Evolutionary conservation across 2,888 invertebrate species (phyloP).

Genomic region (Agriopis marginaria): DNA sequence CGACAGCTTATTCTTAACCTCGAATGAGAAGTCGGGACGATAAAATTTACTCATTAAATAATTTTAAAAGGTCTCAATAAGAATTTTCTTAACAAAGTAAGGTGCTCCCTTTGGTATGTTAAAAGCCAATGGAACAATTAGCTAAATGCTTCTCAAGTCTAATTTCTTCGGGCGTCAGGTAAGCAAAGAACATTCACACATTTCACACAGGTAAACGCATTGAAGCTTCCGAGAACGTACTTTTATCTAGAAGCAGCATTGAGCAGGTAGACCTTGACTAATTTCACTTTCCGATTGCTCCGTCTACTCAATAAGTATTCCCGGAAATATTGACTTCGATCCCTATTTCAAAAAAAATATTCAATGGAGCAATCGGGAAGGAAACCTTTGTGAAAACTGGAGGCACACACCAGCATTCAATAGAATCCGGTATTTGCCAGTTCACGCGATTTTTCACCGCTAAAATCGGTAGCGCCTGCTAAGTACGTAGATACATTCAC

Average conservation of each 20-base stretch:
- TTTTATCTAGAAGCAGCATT: neutral
- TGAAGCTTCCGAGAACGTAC: constrained; percentile 32
- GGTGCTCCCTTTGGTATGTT: constrained; percentile 73
- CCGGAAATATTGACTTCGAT: constrained; percentile 6
- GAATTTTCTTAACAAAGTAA: constrained; percentile 62
- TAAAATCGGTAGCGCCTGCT: constrained; percentile 30
- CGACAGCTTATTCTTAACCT: constrained; percentile 79
- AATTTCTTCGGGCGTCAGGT: constrained; percentile 43
- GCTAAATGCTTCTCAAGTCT: constrained; percentile 70
- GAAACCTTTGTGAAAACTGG: constrained; percentile 32
- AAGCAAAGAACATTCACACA: constrained; percentile 38
- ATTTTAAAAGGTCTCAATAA: constrained; percentile 73
- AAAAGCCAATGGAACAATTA: constrained; percentile 69
- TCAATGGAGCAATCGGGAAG: constrained; percentile 14
- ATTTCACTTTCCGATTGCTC: neutral
- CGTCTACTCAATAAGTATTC: constrained; percentile 7
- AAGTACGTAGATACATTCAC: constrained; percentile 27
- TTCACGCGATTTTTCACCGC: constrained; percentile 34
- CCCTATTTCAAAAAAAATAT: constrained; percentile 28
- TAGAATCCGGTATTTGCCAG: constrained; percentile 35
- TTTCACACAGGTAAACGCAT: constrained; percentile 49
- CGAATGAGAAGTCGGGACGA: constrained; percentile 80
- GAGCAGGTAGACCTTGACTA: neutral
- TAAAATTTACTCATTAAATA: constrained; percentile 74
- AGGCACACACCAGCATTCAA: constrained; percentile 26